phyloP scores from a whole-genome alignment of 2,888 invertebrate species.

The Phyllotreta cruciferae region DNA sequence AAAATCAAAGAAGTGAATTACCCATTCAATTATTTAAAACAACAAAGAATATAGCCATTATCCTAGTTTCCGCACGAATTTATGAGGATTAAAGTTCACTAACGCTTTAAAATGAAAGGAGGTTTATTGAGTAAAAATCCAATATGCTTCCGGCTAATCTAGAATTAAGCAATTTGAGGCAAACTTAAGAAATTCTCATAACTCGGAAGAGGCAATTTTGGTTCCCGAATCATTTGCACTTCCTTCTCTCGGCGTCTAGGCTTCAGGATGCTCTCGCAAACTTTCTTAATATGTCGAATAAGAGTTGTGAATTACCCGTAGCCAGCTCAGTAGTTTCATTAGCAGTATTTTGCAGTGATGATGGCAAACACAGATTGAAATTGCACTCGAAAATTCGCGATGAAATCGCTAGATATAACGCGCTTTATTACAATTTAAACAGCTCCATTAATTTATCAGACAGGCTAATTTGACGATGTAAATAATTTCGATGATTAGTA shows the following conservation, averaged over 20 bases:
- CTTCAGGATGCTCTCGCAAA: slow-evolving; percentile 36
- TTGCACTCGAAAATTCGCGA: slow-evolving; percentile 13
- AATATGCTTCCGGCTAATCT: slow-evolving; percentile 10
- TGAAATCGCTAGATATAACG: slow-evolving; percentile 1
- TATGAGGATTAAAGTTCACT: too few relatives aligned
- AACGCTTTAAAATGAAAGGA: too few relatives aligned
- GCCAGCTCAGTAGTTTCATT: slow-evolving; percentile 37
- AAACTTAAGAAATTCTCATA: slow-evolving; percentile 46
- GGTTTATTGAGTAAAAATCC: slow-evolving; percentile 14
- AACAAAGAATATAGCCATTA: too few relatives aligned
- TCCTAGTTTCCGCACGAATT: too few relatives aligned
- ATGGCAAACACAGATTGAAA: slow-evolving; percentile 29
- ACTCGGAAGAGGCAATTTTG: slow-evolving; percentile 48
- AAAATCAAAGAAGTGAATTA: too few relatives aligned
- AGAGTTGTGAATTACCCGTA: slow-evolving; percentile 37
- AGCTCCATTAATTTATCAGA: too few relatives aligned
- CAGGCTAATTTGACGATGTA: too few relatives aligned
- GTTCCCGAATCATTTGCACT: slow-evolving; percentile 50
- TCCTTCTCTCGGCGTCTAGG: slow-evolving; percentile 38
- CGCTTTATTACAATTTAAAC: slow-evolving; percentile 28
- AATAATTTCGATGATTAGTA: too few relatives aligned
- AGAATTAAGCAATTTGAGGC: slow-evolving; percentile 7
- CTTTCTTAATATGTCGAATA: slow-evolving; percentile 45
- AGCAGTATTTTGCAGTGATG: slow-evolving; percentile 33
- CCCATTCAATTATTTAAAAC: too few relatives aligned